Percentiles rank a stretch among this genome's conserved stretches.
phyloP scores from a whole-genome alignment of 2,797 vertebrate species.

The Enteromius thamalakanensis region DNA sequence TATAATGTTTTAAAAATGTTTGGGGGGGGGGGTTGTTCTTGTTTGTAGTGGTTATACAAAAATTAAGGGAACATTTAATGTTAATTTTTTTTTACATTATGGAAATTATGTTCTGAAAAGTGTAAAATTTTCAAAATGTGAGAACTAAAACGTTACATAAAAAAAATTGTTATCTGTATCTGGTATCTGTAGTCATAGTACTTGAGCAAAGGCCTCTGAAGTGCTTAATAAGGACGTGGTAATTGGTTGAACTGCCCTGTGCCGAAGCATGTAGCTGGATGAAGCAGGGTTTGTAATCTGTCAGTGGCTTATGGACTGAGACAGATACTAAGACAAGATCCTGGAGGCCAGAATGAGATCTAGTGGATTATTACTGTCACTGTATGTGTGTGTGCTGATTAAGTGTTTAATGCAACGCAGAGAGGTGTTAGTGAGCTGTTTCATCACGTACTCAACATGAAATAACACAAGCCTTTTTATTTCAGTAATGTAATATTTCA shows the following conservation, averaged over 20 bases:
- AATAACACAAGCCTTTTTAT: not conserved
- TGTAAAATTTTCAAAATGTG: not conserved
- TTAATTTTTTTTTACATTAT: not conserved
- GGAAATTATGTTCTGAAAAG: not conserved
- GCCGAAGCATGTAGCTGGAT: constrained; percentile 5
- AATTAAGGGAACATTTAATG: no score
- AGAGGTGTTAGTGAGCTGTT: not conserved
- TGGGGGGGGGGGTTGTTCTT: no score
- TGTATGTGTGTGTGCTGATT: not conserved
- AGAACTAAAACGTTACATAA: not conserved
- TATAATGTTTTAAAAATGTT: no score
- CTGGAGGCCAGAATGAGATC: constrained; percentile 19
- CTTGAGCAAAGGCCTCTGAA: not conserved
- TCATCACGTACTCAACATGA: not conserved
- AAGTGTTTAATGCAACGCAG: not conserved
- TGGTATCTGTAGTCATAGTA: not conserved
- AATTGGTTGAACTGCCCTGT: constrained; percentile 15
- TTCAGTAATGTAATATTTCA: not conserved
- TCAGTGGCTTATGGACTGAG: constrained; percentile 19
- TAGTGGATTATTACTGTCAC: not conserved
- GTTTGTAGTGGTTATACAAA: no score
- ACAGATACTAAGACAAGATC: constrained; percentile 3
- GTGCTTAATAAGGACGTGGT: constrained; percentile 11
- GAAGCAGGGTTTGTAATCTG: constrained; percentile 11
- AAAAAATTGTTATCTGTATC: not conserved